These are phyloP conservation scores for Eidolon helvum DNA, from an alignment of 2,113 vertebrate genomes.

Conservation along the genomic window DNA sequence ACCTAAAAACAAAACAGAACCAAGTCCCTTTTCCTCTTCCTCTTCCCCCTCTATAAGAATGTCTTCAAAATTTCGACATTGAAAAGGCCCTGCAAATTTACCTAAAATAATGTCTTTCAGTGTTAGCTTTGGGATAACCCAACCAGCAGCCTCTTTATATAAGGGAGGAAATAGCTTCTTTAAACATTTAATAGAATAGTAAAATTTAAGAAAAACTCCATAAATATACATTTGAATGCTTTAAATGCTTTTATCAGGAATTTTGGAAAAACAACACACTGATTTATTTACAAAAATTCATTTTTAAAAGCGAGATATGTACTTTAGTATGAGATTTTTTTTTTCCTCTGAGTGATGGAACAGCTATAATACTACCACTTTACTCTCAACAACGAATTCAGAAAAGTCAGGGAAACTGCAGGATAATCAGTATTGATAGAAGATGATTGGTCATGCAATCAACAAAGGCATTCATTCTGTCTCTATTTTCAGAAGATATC, in stretches of 20 bases:
- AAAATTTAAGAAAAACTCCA: background rate
- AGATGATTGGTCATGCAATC: constrained; percentile 46
- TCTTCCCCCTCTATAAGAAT: background rate
- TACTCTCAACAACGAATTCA: constrained; percentile 47
- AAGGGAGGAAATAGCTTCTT: background rate
- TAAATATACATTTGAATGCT: background rate
- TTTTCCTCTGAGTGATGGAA: background rate
- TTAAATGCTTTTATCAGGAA: background rate
- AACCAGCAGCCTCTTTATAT: background rate
- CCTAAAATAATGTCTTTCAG: background rate
- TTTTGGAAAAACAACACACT: background rate
- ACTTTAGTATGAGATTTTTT: background rate
- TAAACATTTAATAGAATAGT: background rate
- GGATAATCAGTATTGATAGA: constrained; percentile 45
- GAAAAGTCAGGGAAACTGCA: constrained; percentile 40
- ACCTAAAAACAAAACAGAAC: background rate
- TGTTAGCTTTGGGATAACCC: background rate
- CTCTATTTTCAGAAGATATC: constrained; percentile 35
- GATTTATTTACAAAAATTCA: constrained; percentile 35
- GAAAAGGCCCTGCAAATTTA: background rate
- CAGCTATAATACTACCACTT: constrained; percentile 44
- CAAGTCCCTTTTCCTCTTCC: background rate
- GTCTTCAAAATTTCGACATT: background rate
- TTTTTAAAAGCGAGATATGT: constrained; percentile 15
- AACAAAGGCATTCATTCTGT: constrained; percentile 44